Evolutionary conservation across 1,140 invertebrate genomes (phyloP).

Genomic region (Brachionus plicatilis): DNA sequence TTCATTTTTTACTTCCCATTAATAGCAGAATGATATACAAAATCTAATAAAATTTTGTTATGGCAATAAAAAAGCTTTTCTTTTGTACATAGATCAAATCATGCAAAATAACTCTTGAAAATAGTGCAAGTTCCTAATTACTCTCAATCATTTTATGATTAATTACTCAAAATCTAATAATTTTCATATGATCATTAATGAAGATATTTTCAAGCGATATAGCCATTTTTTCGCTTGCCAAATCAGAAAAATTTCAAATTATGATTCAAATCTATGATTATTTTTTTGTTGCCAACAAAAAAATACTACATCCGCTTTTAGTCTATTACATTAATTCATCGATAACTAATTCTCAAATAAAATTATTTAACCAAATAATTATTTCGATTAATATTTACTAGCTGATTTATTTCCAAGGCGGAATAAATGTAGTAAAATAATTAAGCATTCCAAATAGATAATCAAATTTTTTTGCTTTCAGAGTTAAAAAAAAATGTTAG

Average conservation of each 20-base stretch:
- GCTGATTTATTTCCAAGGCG: background rate
- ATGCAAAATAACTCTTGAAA: background rate
- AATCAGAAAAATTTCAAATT: background rate
- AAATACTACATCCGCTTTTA: background rate
- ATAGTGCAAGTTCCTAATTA: background rate
- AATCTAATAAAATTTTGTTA: background rate
- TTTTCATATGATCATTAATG: background rate
- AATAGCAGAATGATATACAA: background rate
- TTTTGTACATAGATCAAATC: background rate
- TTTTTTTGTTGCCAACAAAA: background rate
- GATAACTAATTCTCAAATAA: background rate
- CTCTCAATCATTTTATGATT: background rate
- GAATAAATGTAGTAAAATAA: background rate
- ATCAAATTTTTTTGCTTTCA: background rate
- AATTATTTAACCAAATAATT: background rate
- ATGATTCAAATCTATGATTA: background rate
- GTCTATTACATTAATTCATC: background rate
- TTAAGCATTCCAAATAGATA: background rate
- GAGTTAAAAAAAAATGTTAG: background rate
- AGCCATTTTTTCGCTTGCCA: background rate
- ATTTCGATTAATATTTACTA: background rate
- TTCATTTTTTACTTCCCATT: background rate
- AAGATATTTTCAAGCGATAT: background rate
- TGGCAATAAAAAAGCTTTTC: background rate
- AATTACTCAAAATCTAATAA: background rate